These are phyloP conservation scores for Lithophane leautieri DNA, from an alignment of 2,888 invertebrate genomes.

Conservation along the genomic window DNA sequence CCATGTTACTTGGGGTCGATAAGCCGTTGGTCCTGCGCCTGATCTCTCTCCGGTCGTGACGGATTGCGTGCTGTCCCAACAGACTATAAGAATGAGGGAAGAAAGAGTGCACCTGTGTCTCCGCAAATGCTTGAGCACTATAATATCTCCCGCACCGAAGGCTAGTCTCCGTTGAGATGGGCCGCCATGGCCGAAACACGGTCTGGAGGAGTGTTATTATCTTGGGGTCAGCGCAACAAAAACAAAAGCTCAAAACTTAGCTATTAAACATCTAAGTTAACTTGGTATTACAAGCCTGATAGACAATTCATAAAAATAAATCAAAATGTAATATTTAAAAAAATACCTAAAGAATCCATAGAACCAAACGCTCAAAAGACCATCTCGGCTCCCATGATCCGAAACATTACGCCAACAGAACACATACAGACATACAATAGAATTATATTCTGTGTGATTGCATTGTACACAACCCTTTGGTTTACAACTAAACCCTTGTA, in stretches of 20 bases:
- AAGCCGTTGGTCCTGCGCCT: no score
- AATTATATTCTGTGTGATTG: constrained; percentile 66
- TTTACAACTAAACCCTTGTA: constrained; percentile 62
- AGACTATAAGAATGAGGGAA: no score
- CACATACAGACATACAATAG: constrained; percentile 58
- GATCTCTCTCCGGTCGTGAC: no score
- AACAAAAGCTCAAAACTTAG: not conserved
- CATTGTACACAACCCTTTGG: constrained; percentile 65
- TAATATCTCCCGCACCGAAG: no score
- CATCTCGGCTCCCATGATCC: constrained; percentile 50
- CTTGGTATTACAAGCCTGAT: not conserved
- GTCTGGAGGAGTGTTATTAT: no score
- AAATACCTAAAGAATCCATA: not conserved
- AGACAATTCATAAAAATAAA: not conserved
- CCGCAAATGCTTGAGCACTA: no score
- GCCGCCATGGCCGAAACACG: no score
- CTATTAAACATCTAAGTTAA: not conserved
- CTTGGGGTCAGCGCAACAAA: not conserved
- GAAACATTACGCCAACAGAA: constrained; percentile 54
- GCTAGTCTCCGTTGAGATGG: no score
- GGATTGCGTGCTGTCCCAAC: no score
- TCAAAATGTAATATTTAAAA: not conserved
- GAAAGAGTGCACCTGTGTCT: no score
- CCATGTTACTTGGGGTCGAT: no score
- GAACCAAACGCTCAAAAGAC: constrained; percentile 16